Percentiles rank a stretch among this genome's conserved stretches.
Evolutionary conservation across 2,888 invertebrate genomes (phyloP).

Genomic region (Andrena trimmerana): DNA sequence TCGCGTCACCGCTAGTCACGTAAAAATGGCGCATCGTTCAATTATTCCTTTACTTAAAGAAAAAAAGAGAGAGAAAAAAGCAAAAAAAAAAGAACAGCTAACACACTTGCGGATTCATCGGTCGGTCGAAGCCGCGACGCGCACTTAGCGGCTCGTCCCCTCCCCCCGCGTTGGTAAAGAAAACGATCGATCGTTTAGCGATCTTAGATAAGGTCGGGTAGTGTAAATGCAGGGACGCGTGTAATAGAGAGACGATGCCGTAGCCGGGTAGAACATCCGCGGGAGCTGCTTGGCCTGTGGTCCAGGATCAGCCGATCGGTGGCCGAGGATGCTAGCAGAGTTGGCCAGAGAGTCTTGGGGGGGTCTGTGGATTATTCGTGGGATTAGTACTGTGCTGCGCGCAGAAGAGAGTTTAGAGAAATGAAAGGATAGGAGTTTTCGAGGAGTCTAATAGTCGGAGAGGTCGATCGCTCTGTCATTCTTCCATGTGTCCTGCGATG

Average conservation of each 20-base stretch:
- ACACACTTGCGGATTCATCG: constrained; percentile 51
- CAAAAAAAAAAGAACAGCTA: neutral
- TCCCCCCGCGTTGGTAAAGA: neutral
- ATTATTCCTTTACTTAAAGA: constrained; percentile 65
- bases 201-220: constrained; percentile 52
- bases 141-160: constrained; percentile 63
- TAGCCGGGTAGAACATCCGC: constrained; percentile 26
- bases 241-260: constrained; percentile 7
- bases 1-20: constrained; percentile 68
- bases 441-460: neutral
- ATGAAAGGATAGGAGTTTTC: neutral
- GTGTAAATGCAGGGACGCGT: neutral
- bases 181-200: constrained; percentile 45
- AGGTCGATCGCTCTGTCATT: neutral
- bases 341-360: neutral
- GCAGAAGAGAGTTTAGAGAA: no score
- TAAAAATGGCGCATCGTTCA: constrained; percentile 41
- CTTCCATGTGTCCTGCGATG: neutral
- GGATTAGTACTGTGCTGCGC: no score
- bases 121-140: constrained; percentile 58
- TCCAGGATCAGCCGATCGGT: neutral
- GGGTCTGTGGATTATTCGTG: no score
- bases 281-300: neutral
- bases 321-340: constrained; percentile 7
- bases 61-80: neutral